A percentile compares a stretch with the other conserved stretches of the same genome.
Evolutionary conservation across 2,113 vertebrate species (phyloP).

Genomic region (Scomber japonicus): DNA sequence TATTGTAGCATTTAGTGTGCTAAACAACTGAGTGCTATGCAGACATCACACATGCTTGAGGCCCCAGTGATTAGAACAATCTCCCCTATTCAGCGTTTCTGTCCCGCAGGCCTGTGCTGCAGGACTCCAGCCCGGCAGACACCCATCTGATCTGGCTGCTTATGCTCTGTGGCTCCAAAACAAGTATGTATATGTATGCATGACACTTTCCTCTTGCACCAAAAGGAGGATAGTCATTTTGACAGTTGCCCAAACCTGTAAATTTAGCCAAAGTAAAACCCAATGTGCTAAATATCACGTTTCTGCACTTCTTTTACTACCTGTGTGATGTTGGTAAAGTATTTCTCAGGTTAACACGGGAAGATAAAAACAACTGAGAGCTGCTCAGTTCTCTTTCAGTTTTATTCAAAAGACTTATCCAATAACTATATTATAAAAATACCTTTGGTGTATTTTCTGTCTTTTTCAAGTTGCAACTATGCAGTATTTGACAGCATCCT

Average conservation of each 20-base stretch:
- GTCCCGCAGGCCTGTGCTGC: conserved; percentile 13
- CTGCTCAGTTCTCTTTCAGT: too few relatives aligned
- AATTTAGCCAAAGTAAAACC: too few relatives aligned
- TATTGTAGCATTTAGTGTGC: conserved; percentile 42
- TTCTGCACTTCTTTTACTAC: background rate
- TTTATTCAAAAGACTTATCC: too few relatives aligned
- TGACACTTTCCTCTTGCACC: background rate
- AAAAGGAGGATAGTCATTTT: conserved; percentile 7
- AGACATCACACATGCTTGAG: conserved; percentile 45
- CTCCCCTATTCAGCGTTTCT: conserved; percentile 45
- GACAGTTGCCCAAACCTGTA: background rate
- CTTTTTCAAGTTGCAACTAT: background rate
- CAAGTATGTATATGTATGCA: background rate
- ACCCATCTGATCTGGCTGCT: conserved; percentile 31
- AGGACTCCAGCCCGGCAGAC: conserved; percentile 22
- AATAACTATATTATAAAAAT: too few relatives aligned
- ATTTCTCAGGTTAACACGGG: background rate
- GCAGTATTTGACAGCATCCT: background rate
- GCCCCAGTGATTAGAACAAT: conserved; percentile 51
- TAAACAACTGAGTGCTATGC: conserved; percentile 44
- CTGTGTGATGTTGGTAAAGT: background rate
- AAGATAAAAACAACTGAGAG: too few relatives aligned
- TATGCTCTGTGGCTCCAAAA: conserved; percentile 7
- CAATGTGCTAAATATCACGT: background rate
- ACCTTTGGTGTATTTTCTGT: too few relatives aligned